Base-by-base conservation (phyloP, 2,888 invertebrate species). In the Clivina fossor region DNA sequence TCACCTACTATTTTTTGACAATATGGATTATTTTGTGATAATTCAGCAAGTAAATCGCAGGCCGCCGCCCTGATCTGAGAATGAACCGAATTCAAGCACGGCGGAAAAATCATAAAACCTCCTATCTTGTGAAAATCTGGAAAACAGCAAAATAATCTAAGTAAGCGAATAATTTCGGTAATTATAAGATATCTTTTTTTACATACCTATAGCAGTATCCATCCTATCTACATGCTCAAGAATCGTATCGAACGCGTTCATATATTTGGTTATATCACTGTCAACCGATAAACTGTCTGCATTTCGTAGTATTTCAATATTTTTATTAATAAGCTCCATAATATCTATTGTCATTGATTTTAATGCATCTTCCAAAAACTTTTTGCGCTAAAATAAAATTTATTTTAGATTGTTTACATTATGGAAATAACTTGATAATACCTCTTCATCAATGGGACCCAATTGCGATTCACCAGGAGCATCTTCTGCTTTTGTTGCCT, bases 21-120 rank as follows among this genome's bases (percentile, higher is more conserved):
- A 68, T 80, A 86, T 0, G 86, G 83, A 74, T 94, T 93, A 74
- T 94, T 93, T 73, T 95, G 94, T 26, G 87, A 84, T 55, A 92
- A 71, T 64, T 86, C 87, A 0, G 87, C 93, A 2, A 94, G 75
- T 9, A 93, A 73, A 20, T 83, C 79, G 8, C 87, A 84, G 2
- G 86, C 80, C 30, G 76, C 73, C 57, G 81, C 78, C 26, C 88
- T 77, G 0, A 94, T 75, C 13, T 79, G 76, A 0, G 77, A 71
- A 62, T 86, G 81, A 3, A 76, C 72, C 19, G 83, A 82, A 58
- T 81, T 78, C 20, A 90, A 74, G 66, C 88, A 85, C 0, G 83
- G 75, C 0, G 81, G 77, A 54, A 93, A 80, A n/a, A 89, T 77
- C 0, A 80, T 74, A 61, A 88, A 89, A 0, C 93, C 93, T 3